These are phyloP conservation scores for Emesis russula DNA, from an alignment of 2,888 invertebrate genomes.

Conservation along the genomic window DNA sequence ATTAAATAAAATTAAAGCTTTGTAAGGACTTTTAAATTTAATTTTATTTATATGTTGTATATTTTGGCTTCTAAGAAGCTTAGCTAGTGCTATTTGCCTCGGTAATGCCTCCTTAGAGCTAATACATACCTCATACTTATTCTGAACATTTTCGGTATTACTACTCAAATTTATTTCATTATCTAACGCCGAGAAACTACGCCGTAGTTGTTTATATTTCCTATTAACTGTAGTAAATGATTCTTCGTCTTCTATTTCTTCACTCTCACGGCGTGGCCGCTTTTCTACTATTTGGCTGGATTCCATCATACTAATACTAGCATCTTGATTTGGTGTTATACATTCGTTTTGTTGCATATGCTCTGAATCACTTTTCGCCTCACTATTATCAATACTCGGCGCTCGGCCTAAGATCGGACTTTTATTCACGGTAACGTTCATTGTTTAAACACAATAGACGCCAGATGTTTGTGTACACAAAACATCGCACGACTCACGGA, in stretches of 20 bases:
- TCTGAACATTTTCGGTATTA: neutral
- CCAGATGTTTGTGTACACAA: neutral
- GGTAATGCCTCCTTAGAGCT: neutral
- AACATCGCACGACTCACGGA: neutral
- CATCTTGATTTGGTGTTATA: neutral
- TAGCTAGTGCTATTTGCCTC: neutral
- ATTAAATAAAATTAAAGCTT: neutral
- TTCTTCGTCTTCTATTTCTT: too few species aligned
- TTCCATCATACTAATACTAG: neutral
- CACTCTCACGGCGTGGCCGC: neutral
- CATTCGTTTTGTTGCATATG: neutral
- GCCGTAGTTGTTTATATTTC: neutral
- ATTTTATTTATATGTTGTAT: constrained; percentile 2
- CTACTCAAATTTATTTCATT: neutral
- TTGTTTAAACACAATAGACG: neutral
- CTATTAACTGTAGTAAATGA: neutral
- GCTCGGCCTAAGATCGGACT: neutral
- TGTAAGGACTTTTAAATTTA: neutral
- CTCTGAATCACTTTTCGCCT: neutral
- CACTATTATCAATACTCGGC: neutral
- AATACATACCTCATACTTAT: neutral
- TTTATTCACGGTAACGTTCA: neutral
- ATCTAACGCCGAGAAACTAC: neutral
- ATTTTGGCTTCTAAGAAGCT: neutral
- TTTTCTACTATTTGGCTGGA: neutral